Base-by-base conservation (phyloP, 2,797 vertebrate species). In the Mus caroli region DNA sequence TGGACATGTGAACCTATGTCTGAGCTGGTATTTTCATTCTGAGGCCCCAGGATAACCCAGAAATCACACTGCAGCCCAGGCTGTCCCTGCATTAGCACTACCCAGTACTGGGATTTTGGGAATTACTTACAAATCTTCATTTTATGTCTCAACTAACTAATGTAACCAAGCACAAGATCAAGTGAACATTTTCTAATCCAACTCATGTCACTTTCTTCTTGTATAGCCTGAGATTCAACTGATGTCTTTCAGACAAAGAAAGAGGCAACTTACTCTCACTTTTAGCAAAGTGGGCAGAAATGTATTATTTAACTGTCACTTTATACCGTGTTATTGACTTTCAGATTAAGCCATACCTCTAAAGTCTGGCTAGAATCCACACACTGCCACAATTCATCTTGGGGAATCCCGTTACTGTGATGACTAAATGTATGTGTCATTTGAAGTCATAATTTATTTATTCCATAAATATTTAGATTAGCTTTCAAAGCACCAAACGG, bases 371-470 rank as follows among this genome's bases (percentile, higher is more conserved):
- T 50, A 12, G 86, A 92, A 93, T 87, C 86, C 96, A 97, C 60
- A 62, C 2, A 20, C 46, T 19, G 71, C 60, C 88, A 82, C 86
- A 56, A 90, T 92, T 88, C 79, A 92, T 91, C 83, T 94, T 43
- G 60, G 96, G 91, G 96, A 96, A 96, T 95, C 78, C 92, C 26
- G 1, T 89, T 87, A 85, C 62, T n/a, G 52, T 34, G 71, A 91
- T 91, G 95, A 95, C 92, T 62, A 67, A 90, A 96, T 34, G 69
- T 1, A 0, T 34, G 37, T 88, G 94, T 96, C 93, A 91, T 82
- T 56, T 84, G 83, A 88, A 92, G 73, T 80, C 77, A 90, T 97
- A 34, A 95, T 56, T 97, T 95, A 96, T 95, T 96, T 90, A 96
- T 93, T 75, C 3, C 82, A 73, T 94, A 92, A 95, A 92, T 76